Conservation (phyloP, 2,113 vertebrate species). For the Lipotes vexillifer region DNA sequence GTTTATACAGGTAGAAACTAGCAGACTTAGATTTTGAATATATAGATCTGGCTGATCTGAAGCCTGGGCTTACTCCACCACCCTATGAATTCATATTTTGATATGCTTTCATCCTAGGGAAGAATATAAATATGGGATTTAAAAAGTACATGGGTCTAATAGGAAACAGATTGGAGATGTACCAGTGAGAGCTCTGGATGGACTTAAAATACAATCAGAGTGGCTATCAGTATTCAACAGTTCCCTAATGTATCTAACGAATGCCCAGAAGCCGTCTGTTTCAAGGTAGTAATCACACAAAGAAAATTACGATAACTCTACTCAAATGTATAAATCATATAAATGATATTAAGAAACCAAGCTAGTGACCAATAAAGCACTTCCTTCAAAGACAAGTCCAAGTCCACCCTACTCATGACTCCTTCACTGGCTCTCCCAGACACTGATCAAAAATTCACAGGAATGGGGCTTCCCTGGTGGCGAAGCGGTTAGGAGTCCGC, state of each 20-base stretch:
- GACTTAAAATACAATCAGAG: not conserved
- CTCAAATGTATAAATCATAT: not conserved
- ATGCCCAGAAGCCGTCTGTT: not conserved
- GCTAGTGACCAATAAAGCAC: not conserved
- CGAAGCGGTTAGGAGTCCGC: too few relatives aligned
- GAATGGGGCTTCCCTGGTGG: not conserved
- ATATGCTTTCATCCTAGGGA: not conserved
- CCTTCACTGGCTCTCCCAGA: not conserved
- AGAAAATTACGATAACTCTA: not conserved
- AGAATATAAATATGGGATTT: not conserved
- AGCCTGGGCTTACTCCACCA: not conserved
- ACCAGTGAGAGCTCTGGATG: not conserved
- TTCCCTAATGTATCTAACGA: not conserved
- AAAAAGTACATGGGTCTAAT: not conserved
- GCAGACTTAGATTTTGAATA: not conserved
- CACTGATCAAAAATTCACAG: not conserved
- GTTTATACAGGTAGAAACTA: not conserved
- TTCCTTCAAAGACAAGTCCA: not conserved
- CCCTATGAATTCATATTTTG: not conserved
- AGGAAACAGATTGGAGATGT: not conserved
- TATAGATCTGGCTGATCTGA: not conserved
- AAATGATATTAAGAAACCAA: not conserved
- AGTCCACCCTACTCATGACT: not conserved
- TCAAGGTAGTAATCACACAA: not conserved
- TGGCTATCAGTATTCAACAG: not conserved